Conservation (phyloP, 2,888 invertebrate species). For the Lucinisca nassula region DNA sequence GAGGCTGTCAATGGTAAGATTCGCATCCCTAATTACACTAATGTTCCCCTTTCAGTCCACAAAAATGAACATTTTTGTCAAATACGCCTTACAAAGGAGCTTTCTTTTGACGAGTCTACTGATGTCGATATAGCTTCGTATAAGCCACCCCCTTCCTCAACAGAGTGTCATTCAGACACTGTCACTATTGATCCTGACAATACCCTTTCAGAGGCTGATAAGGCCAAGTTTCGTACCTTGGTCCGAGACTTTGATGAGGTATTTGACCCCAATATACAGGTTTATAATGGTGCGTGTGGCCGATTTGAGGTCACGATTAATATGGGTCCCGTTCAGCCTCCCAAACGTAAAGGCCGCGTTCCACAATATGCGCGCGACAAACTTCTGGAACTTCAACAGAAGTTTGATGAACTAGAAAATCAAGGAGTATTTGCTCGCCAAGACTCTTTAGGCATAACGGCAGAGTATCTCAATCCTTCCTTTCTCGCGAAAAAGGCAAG, state of each 20-base stretch:
- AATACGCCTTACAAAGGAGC: neutral
- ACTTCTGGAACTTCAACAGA: neutral
- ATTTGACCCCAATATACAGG: neutral
- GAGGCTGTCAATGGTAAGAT: constrained; percentile 50
- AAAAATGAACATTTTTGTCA: constrained; percentile 58
- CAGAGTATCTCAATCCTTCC: constrained; percentile 75
- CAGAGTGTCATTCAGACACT: neutral
- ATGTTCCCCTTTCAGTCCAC: constrained; percentile 28
- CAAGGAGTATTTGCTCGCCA: neutral
- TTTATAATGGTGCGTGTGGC: neutral
- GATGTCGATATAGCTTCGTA: neutral
- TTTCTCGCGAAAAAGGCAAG: constrained; percentile 70
- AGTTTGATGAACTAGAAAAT: neutral
- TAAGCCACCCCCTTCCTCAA: neutral
- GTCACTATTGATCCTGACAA: constrained; percentile 31
- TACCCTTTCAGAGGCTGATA: neutral
- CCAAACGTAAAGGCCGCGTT: neutral
- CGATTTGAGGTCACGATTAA: neutral
- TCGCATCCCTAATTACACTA: constrained; percentile 48
- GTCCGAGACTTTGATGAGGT: neutral
- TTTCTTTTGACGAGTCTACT: neutral
- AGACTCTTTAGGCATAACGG: neutral
- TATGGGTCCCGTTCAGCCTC: constrained; percentile 14
- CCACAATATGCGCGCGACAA: constrained; percentile 21
- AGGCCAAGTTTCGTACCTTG: neutral